Base-by-base conservation (phyloP, 2,797 vertebrate genomes). In the Sciurus carolinensis region DNA sequence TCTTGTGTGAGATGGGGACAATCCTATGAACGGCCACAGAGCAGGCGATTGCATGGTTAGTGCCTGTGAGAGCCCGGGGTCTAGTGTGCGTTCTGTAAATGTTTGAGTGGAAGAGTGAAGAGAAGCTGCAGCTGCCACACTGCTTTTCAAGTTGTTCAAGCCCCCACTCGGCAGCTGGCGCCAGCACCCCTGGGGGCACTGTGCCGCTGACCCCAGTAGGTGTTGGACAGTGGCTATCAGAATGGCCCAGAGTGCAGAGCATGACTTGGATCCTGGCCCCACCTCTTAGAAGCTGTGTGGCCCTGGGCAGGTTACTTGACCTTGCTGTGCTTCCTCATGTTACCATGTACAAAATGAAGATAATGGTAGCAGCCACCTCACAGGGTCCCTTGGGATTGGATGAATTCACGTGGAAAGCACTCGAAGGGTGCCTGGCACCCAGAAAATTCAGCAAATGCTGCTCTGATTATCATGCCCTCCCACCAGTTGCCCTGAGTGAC, bases 51-150 rank as follows among this genome's bases (percentile, higher is more conserved):
- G 52, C 47, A 26, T 20, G 44, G 86, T 57, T 33, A 15, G 36
- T 42, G 80, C 13, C 13, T 59, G 36, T 7, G 77, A 67, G 69
- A 39, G 57, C 47, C 89, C 57, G 54, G 59, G 17, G 9, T 62
- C 18, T 24, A 11, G n/a, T 0, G 9, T 30, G 84, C 18, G 6
- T 39, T 71, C 26, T 47, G 26, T 52, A 18, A 57, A 6, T 69
- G 7, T 30, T 0, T 30, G 44, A 28, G 11, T 22, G 10, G 44
- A 36, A 36, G 47, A 36, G 24, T 36, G 30, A 44, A 28, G 36
- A 9, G 89, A 50, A 20, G 17, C 24, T 30, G 6, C 3, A 0
- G 3, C 59, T 47, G 50, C 8, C 2, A 0, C 15, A 2, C 24
- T 11, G 57, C 59, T 66, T 57, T 36, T 87, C 26, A 81, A 18